Evolutionary conservation across 2,113 vertebrate genomes (phyloP), one percentile per base, ranked within the genome.

Genomic region (Myanophis thanlyinensis): DNA sequence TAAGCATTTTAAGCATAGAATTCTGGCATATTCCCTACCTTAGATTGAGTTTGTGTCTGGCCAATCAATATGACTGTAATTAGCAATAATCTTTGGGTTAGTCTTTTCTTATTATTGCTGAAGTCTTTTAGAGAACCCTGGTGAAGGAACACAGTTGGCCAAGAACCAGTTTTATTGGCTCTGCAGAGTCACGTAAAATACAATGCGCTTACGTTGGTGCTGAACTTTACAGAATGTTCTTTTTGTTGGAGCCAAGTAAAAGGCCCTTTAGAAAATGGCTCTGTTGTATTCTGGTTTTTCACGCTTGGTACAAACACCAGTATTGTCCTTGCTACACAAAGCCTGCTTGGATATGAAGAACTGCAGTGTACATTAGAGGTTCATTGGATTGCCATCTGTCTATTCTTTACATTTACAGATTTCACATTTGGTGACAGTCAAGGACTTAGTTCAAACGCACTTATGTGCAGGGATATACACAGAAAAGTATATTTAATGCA

Each of bases 231-330:
- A 91, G 1, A n/a, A 46, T 0, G 0, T 90, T 91, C 92, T 47
- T 44, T 87, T 27, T 10, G 62, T 59, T 88, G 93, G 88, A 94
- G 53, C 85, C 11, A 90, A 35, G 46, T 54, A 51, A 93, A 73
- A 40, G 9, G 0, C 2, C 0, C 23, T 59, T 23, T 27, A 93
- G 88, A 96, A 94, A 96, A 97, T 94, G 91, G 49, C 89, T 90
- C 92, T 80, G 88, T 95, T 96, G 93, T 96, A 62, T 52, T 73
- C 94, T n/a, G 53, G 46, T n/a, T 94, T 92, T 94, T 93, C 90
- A 90, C 44, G 46, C 27, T 46, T 85, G 51, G 94, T 94, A 90
- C 35, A 92, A 93, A 93, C 44, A 12, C 35, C 80, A 90, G 87
- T 87, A 95, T 96, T 97, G 95, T 95, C 90, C 86, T 95, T 90